These are phyloP conservation scores for Ooceraea biroi DNA, from an alignment of 1,140 invertebrate genomes.

Conservation along the genomic window DNA sequence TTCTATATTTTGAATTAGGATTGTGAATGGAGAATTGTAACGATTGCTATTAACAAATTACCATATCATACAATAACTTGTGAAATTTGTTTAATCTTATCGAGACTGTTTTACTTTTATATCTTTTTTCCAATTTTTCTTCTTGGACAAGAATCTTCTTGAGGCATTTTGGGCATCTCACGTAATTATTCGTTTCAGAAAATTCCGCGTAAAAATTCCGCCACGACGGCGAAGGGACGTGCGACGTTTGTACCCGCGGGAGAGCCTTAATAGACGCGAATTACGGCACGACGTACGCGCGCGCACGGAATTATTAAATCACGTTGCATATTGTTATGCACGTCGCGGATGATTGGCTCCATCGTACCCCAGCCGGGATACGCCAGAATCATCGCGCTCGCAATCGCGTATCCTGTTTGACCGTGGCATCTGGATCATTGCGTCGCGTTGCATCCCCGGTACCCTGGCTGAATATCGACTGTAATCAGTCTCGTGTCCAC, in stretches of 20 bases:
- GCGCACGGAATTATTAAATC: conserved; percentile 70
- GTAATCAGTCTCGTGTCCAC: conserved; percentile 40
- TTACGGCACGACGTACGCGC: neutral
- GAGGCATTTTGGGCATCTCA: neutral
- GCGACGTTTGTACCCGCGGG: neutral
- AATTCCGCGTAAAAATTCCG: neutral
- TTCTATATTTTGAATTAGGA: no score
- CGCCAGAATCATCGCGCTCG: conserved; percentile 6
- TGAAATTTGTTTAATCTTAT: no score
- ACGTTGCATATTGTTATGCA: conserved; percentile 51
- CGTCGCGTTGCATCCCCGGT: conserved; percentile 2
- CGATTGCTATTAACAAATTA: no score
- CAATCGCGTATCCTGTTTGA: neutral
- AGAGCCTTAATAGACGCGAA: conserved; percentile 8
- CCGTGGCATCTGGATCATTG: neutral
- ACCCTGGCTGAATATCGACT: conserved; percentile 14
- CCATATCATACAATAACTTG: no score
- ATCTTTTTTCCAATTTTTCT: neutral
- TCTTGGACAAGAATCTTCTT: no score
- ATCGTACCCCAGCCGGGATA: conserved; percentile 48
- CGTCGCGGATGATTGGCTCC: conserved; percentile 51
- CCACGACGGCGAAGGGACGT: neutral
- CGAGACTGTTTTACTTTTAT: no score
- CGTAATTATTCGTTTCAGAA: conserved; percentile 12
- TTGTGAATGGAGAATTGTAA: no score